Evolutionary conservation across 2,113 vertebrate genomes (phyloP), one percentile per base, ranked within the genome.

Genomic region (Bubo scandiacus): DNA sequence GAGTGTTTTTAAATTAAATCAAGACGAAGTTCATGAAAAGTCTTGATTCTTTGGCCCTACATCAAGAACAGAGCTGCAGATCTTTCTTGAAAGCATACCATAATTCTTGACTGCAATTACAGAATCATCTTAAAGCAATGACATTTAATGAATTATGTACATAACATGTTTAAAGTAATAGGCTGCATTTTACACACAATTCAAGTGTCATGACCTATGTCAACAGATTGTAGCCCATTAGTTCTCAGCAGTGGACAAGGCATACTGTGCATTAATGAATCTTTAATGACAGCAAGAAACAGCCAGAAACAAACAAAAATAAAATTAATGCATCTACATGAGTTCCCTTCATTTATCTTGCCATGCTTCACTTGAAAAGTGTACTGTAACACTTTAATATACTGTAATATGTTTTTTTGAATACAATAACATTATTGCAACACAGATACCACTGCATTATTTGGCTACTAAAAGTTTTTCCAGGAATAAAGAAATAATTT

Each of bases 1-100:
- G 34, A 90, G 22, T 5, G 2, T 86, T 92, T 86, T 72, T 81
- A 90, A 94, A 68, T 34, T 92, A 94, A 95, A 92, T 94, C 91
- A 94, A 94, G 27, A 2, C 10, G 1, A 57, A 81, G 67, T 83
- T 71, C 77, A 66, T 45, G 40, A 73, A 52, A 40, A 86, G 45
- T 36, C 75, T 79, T 42, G 45, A 62, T 86, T 86, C 55, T 71
- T 62, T 88, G 72, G 51, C 51, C 72, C 29, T 73, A 73, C 47
- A 83, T 81, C 67, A 88, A 81, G 86, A 94, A 54, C 19, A 90
- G n/a, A 86, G 29, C 26, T 19, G 22, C 42, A 73, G 42, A 58
- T 18, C 42, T 51, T 90, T 65, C 86, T 78, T 55, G 45, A 77
- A 77, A 92, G 38, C 8, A 12, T 36, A 49, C 27, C 27, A 23